Base-by-base conservation (phyloP, 2,888 invertebrate genomes). In the Drosophila bunnanda region DNA sequence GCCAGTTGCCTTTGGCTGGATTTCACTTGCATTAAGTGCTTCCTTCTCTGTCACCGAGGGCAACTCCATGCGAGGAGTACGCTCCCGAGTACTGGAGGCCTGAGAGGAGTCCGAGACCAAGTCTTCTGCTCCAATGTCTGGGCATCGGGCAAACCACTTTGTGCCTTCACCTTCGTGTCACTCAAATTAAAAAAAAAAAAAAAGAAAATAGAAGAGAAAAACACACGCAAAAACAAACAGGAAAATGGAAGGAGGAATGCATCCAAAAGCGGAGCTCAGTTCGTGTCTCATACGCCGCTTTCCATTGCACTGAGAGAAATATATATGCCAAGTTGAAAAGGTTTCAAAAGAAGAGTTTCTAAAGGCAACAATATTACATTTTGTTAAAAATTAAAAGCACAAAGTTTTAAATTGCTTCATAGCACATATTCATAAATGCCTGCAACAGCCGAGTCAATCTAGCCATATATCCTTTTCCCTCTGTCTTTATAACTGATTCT, bases 21-120 rank as follows among this genome's bases (percentile, higher is more conserved):
- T 82, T 83, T 82, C 85, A 79, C 82, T 84, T 79, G 85, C 88
- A 87, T 80, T 85, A 83, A 85, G 85, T 85, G 83, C 80, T 84
- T 72, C 77, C 88, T 64, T 75, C 75, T 60, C 61, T 61, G 67
- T 66, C 77, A 55, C 48, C 38, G 48, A 48, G 39, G 38, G 32
- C 32, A 38, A 25, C 39, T 56, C 39, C 8, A 13, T 3, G 8
- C 9, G 30, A 10, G 30, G 9, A 30, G 9, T 10, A 30, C 8
- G 13, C 17, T 30, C 28, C 32, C 32, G n/a, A 32, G 20, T 17
- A 9, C 25, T 15, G 30, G 30, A 20, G 20, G 9, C 30, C n/a
- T 5, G 12, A 20, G 44, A n/a, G 28, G 36, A 20, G 28, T 48
- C 53, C 59, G 36, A 34, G 43, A 43, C 20, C 34, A 39, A 52